Conservation (phyloP, 2,113 vertebrate genomes). For the Psettodes erumei region DNA sequence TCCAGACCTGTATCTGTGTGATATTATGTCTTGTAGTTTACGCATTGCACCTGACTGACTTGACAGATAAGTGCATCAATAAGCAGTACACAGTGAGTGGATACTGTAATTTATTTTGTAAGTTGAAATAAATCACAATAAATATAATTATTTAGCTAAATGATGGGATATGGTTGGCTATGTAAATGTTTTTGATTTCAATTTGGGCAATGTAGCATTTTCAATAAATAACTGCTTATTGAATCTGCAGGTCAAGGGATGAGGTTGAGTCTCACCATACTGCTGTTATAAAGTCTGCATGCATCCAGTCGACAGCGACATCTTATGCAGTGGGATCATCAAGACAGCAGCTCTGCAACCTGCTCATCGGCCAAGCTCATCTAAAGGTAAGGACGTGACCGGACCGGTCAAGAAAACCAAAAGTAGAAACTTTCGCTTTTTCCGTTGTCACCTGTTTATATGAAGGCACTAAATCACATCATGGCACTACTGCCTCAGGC, state of each 20-base stretch:
- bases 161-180: no score
- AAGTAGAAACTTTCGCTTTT: background rate
- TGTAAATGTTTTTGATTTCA: no score
- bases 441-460: background rate
- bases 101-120: no score
- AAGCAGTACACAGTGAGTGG: no score
- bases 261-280: background rate
- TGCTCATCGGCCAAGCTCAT: background rate
- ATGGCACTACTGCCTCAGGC: background rate
- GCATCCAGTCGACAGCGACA: background rate
- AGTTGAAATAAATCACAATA: no score
- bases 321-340: background rate
- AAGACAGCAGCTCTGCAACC: background rate
- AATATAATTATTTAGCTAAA: no score
- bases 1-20: no score
- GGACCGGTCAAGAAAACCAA: background rate
- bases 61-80: no score
- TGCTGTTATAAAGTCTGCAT: background rate
- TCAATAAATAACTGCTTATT: background rate
- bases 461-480: background rate
- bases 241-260: conserved; percentile 10
- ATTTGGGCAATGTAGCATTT: no score
- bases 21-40: no score
- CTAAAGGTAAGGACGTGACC: conserved; percentile 10
- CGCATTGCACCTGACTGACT: no score